A percentile compares a stretch with the other conserved stretches of the same genome.
phyloP scores from a whole-genome alignment of 2,888 invertebrate genomes.

The Entomobrya proxima region DNA sequence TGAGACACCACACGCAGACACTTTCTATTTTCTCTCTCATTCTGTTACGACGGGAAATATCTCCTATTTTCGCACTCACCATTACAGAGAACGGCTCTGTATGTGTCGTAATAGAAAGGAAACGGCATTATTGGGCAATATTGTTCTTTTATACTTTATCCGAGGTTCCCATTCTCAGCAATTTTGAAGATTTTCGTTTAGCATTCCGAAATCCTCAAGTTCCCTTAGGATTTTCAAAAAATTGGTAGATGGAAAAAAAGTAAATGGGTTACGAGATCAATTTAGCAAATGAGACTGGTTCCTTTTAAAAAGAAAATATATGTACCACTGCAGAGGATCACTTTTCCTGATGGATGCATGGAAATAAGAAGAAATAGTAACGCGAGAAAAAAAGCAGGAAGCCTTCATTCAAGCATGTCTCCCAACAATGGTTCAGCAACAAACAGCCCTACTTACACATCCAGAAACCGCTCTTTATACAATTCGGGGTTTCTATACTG shows the following conservation, averaged over 20 bases:
- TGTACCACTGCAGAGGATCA: slow-evolving; percentile 16
- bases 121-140: slow-evolving; percentile 59
- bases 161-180: slow-evolving; percentile 28
- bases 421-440: neutral
- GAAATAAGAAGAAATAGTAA: slow-evolving; percentile 4
- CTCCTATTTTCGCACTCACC: neutral
- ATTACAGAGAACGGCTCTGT: slow-evolving; percentile 3
- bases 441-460: neutral
- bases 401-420: neutral
- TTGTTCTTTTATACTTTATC: slow-evolving; percentile 47
- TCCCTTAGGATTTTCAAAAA: slow-evolving; percentile 34
- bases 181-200: slow-evolving; percentile 60
- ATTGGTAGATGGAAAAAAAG: slow-evolving; percentile 34
- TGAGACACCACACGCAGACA: slow-evolving; percentile 40
- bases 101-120: slow-evolving; percentile 27
- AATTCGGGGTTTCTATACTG: neutral
- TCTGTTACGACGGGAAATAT: slow-evolving; percentile 10
- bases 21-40: slow-evolving; percentile 16
- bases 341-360: slow-evolving; percentile 58
- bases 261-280: slow-evolving; percentile 68
- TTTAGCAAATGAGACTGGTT: slow-evolving; percentile 67
- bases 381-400: neutral
- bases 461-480: neutral
- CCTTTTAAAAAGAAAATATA: slow-evolving; percentile 20
- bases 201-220: slow-evolving; percentile 46